Evolutionary conservation across 2,888 invertebrate genomes (phyloP), one percentile per base, ranked within the genome.

Genomic region (Brenthis ino): DNA sequence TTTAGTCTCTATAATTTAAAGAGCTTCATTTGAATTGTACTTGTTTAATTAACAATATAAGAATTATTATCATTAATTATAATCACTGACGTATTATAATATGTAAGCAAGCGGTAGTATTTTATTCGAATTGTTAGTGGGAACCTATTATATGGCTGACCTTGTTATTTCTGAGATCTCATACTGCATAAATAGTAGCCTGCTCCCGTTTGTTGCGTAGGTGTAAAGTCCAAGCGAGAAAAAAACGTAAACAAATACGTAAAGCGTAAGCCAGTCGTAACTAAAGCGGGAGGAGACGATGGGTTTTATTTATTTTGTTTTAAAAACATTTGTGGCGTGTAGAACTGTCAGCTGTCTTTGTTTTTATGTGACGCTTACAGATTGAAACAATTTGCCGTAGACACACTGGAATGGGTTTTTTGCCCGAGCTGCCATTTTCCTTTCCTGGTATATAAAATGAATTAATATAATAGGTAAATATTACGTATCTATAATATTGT

Each of bases 201-300:
- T 72, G 71, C 73, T 76, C 74, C 75, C 71, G 64, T 74, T 75
- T 14, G 28, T 60, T 70, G 69, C 66, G 67, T 69, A 63, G 60
- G 69, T 69, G 51, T 73, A 65, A 73, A 72, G 70, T 72, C 68
- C 69, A 69, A 76, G 65, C 72, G 72, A 77, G 77, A 75, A 84
- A 87, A 85, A 85, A 86, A 85, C 79, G 82, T 85, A 88, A 87
- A 86, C 85, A 86, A 83, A 82, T 78, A 75, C 74, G 75, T 67
- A 53, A 68, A 80, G 78, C 80, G 81, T 82, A 83, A 82, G 81
- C 77, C 75, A 81, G 37, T 43, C 81, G 83, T 82, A 81, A 75
- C 79, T 77, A 82, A 79, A 74, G 77, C 75, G 82, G 88, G 86
- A 79, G 82, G 84, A 83, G 82, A 86, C 86, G 74, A 74, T 82